phyloP scores from a whole-genome alignment of 2,113 vertebrate genomes.

The Chaetura pelagica region DNA sequence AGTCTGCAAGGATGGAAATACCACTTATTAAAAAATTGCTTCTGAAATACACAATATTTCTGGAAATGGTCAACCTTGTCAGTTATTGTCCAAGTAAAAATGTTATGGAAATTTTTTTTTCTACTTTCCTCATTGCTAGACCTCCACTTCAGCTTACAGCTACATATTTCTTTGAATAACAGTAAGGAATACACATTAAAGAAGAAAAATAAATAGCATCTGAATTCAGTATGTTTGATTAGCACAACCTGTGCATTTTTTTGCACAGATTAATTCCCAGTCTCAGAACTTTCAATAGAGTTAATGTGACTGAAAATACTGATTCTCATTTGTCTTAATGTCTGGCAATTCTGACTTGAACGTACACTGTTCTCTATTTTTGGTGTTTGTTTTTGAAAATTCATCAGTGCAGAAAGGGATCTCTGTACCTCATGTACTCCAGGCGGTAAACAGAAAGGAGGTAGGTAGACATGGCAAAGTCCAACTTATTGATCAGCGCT shows the following conservation, averaged over 20 bases:
- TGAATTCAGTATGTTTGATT: not conserved
- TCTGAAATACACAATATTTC: not conserved
- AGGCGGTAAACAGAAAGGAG: slow-evolving; percentile 94
- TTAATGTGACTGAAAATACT: not conserved
- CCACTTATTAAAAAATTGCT: not conserved
- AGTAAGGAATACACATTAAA: not conserved
- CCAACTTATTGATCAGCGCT: slow-evolving; percentile 92
- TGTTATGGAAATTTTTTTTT: not conserved
- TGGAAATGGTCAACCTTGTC: not conserved
- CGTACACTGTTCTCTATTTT: not conserved
- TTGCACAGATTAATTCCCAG: not conserved
- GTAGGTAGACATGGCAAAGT: slow-evolving; percentile 98
- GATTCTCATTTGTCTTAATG: not conserved
- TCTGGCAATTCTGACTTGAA: not conserved
- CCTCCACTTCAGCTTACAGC: not conserved
- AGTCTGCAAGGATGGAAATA: not conserved
- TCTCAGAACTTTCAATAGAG: not conserved
- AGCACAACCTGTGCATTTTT: not conserved
- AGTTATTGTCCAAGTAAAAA: not conserved
- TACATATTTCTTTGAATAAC: not conserved
- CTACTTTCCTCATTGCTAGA: not conserved
- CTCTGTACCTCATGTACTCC: slow-evolving; percentile 91
- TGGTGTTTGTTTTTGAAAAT: not conserved
- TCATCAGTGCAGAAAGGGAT: not conserved
- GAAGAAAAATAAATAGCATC: not conserved